phyloP scores from a whole-genome alignment of 2,797 vertebrate genomes.

The Cygnus olor region DNA sequence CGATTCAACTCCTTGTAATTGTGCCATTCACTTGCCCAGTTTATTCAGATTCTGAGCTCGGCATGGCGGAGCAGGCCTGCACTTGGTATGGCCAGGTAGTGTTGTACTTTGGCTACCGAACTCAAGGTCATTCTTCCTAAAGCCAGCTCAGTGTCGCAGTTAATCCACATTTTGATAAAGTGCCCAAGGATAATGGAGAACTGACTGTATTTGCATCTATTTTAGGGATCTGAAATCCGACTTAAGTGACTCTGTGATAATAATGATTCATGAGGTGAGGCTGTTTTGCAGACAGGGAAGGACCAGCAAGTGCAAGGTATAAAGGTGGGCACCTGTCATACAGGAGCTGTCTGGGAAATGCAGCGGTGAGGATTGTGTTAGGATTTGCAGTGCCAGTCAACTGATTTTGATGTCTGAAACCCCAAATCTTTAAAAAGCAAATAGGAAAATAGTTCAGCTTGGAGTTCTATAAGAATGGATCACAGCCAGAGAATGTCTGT shows the following conservation, averaged over 20 bases:
- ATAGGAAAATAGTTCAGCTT: background rate
- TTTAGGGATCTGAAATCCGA: conserved; percentile 56
- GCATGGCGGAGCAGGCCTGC: background rate
- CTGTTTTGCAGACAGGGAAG: background rate
- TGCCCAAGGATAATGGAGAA: background rate
- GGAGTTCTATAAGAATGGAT: background rate
- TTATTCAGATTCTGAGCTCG: background rate
- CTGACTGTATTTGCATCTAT: conserved; percentile 39
- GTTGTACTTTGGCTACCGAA: background rate
- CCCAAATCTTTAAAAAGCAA: background rate
- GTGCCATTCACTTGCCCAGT: background rate
- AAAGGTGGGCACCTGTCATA: background rate
- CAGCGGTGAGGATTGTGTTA: background rate
- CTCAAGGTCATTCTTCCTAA: conserved; percentile 38
- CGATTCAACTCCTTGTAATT: background rate
- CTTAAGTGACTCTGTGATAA: conserved; percentile 29
- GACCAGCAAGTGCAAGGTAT: background rate
- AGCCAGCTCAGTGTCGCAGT: conserved; percentile 7
- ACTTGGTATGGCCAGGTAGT: background rate
- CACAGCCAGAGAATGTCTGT: background rate
- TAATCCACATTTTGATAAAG: conserved; percentile 60
- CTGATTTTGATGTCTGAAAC: background rate
- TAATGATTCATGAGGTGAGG: conserved; percentile 7
- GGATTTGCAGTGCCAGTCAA: background rate
- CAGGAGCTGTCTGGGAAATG: background rate